A percentile compares a stretch with the other conserved stretches of the same genome.
phyloP scores from a whole-genome alignment of 2,888 invertebrate species.

The Eudemis profundana region DNA sequence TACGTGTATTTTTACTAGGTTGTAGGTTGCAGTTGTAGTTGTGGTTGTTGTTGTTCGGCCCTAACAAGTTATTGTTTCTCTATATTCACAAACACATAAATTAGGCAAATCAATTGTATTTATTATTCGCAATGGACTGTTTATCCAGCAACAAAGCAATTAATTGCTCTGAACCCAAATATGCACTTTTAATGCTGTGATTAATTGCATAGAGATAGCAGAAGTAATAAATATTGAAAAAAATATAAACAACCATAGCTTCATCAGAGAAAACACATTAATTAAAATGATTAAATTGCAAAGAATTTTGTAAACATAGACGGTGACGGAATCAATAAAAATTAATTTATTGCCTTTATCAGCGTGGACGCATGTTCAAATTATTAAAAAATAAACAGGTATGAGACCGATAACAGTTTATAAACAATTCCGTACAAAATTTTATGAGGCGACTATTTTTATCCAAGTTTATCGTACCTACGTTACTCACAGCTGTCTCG shows the following conservation, averaged over 20 bases:
- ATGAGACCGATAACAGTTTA: slow-evolving; percentile 57
- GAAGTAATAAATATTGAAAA: slow-evolving; percentile 62
- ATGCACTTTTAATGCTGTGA: slow-evolving; percentile 52
- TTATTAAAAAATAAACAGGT: slow-evolving; percentile 54
- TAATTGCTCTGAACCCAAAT: slow-evolving; percentile 60
- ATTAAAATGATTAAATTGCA: slow-evolving; percentile 61
- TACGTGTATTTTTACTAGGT: neutral
- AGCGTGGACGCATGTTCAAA: slow-evolving; percentile 46
- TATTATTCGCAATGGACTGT: slow-evolving; percentile 33
- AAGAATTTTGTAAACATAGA: slow-evolving; percentile 68
- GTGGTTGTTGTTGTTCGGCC: slow-evolving; percentile 6
- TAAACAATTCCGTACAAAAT: slow-evolving; percentile 65
- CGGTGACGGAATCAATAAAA: slow-evolving; percentile 69
- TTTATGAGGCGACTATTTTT: slow-evolving; percentile 48
- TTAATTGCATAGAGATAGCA: slow-evolving; percentile 53
- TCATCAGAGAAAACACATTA: slow-evolving; percentile 58
- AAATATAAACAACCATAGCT: slow-evolving; percentile 53
- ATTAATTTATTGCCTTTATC: slow-evolving; percentile 66
- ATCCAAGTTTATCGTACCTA: neutral
- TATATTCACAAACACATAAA: neutral
- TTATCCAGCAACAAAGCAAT: slow-evolving; percentile 55
- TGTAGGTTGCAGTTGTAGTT: neutral
- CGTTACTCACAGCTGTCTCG: slow-evolving; percentile 11
- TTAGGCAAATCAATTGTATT: slow-evolving; percentile 30
- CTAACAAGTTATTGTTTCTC: slow-evolving; percentile 1